phyloP scores from a whole-genome alignment of 2,888 invertebrate genomes.

The Scaptomyza cyrtandrae region DNA sequence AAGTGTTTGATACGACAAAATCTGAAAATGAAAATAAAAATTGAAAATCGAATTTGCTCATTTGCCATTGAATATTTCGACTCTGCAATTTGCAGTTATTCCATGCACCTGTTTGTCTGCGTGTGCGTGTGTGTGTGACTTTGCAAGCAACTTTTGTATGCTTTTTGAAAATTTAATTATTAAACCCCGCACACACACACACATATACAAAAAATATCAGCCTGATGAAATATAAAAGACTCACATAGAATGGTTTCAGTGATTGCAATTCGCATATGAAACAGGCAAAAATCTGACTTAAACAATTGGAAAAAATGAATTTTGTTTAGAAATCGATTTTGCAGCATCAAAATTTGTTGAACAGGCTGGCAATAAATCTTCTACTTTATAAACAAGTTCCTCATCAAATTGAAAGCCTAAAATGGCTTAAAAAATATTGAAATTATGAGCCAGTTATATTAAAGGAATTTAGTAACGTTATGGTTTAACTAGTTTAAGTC shows the following conservation, averaged over 20 bases:
- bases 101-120: slow-evolving; percentile 10
- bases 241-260: slow-evolving; percentile 17
- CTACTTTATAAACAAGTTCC: neutral
- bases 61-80: slow-evolving; percentile 60
- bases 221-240: slow-evolving; percentile 25
- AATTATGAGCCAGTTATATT: neutral
- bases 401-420: neutral
- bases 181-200: slow-evolving; percentile 41
- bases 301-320: neutral
- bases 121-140: slow-evolving; percentile 48
- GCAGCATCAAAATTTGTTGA: slow-evolving; percentile 7
- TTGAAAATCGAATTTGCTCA: slow-evolving; percentile 75
- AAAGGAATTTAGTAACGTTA: no score
- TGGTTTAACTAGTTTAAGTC: neutral
- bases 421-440: neutral
- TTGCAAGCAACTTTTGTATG: slow-evolving; percentile 65
- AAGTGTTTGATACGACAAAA: slow-evolving; percentile 43
- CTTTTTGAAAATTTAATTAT: slow-evolving; percentile 74
- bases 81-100: slow-evolving; percentile 34
- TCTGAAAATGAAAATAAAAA: slow-evolving; percentile 71
- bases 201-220: slow-evolving; percentile 13
- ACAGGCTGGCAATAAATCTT: neutral
- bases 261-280: slow-evolving; percentile 29
- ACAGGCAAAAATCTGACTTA: slow-evolving; percentile 3
- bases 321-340: slow-evolving; percentile 2